A percentile compares a stretch with the other conserved stretches of the same genome.
Evolutionary conservation across 1,140 invertebrate species (phyloP).

Genomic region (Lepidurus couesii): DNA sequence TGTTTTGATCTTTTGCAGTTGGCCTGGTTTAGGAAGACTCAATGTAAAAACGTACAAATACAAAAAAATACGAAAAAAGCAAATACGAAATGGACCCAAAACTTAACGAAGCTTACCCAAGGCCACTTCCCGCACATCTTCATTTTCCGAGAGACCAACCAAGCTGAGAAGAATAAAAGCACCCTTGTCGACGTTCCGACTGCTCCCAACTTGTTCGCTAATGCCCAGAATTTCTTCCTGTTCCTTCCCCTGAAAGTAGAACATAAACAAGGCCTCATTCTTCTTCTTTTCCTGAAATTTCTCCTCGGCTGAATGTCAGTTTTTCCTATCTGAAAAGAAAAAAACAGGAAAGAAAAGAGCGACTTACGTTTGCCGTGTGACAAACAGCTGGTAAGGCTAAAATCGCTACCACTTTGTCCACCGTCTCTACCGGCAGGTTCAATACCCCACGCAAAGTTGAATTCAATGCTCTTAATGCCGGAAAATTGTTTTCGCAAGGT

Average conservation of each 20-base stretch:
- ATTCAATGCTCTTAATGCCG: constrained; percentile 1
- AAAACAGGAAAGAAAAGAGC: not conserved
- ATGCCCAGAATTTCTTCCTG: constrained; percentile 21
- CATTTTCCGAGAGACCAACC: constrained; percentile 18
- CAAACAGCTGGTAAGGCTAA: constrained; percentile 5
- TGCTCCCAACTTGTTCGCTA: constrained; percentile 11
- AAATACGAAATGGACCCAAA: not conserved
- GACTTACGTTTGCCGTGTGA: constrained; percentile 8
- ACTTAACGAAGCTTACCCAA: not conserved
- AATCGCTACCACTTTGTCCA: not conserved
- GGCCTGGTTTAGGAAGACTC: not conserved
- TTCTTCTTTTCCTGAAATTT: not conserved
- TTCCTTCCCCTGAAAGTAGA: not conserved
- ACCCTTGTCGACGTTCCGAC: not conserved
- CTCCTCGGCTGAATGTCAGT: not conserved
- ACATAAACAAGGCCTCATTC: not conserved
- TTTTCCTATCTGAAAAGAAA: not conserved
- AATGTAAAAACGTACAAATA: not conserved
- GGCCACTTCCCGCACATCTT: constrained; percentile 2
- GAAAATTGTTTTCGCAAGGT: constrained; percentile 18
- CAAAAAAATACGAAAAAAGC: not conserved
- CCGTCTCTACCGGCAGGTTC: not conserved
- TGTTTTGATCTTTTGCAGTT: not conserved
- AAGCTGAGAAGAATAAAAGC: constrained; percentile 7
- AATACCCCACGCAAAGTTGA: constrained; percentile 15